Evolutionary conservation across 2,888 invertebrate species (phyloP).

Genomic region (Dinocampus coccinellae): DNA sequence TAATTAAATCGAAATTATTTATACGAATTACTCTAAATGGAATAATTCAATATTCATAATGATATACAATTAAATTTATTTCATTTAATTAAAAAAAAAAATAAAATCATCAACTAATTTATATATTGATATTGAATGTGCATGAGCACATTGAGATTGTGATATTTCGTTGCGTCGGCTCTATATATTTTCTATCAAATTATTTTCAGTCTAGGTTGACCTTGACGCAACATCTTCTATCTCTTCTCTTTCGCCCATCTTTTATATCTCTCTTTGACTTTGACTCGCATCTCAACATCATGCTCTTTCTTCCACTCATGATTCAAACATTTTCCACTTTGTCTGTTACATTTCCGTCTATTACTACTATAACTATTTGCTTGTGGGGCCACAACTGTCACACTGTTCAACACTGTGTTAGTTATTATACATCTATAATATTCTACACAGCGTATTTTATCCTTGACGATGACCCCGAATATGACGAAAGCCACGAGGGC

Average conservation of each 20-base stretch:
- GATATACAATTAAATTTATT: too few species aligned
- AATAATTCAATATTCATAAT: too few species aligned
- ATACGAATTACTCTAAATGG: too few species aligned
- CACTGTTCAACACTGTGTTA: not conserved
- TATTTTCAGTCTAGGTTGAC: constrained; percentile 66
- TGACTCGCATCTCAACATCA: constrained; percentile 15
- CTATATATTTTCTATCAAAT: constrained; percentile 56
- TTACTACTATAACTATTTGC: not conserved
- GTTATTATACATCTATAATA: constrained; percentile 23
- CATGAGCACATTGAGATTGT: not conserved
- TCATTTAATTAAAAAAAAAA: too few species aligned
- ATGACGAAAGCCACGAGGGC: constrained; percentile 10
- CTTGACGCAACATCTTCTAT: constrained; percentile 51
- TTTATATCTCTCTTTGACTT: constrained; percentile 21
- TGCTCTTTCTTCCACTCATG: constrained; percentile 20
- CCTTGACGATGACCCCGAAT: constrained; percentile 4
- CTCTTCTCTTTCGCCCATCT: constrained; percentile 36
- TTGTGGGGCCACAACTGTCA: too few species aligned
- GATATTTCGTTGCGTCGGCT: constrained; percentile 32
- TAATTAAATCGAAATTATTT: too few species aligned
- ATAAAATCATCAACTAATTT: too few species aligned
- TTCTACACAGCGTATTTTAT: not conserved
- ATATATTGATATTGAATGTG: too few species aligned
- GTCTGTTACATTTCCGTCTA: constrained; percentile 13
- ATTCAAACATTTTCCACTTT: constrained; percentile 20